Evolutionary conservation across 2,797 vertebrate species (phyloP), one percentile per base, ranked within the genome.

Genomic region (Propithecus deckenii): DNA sequence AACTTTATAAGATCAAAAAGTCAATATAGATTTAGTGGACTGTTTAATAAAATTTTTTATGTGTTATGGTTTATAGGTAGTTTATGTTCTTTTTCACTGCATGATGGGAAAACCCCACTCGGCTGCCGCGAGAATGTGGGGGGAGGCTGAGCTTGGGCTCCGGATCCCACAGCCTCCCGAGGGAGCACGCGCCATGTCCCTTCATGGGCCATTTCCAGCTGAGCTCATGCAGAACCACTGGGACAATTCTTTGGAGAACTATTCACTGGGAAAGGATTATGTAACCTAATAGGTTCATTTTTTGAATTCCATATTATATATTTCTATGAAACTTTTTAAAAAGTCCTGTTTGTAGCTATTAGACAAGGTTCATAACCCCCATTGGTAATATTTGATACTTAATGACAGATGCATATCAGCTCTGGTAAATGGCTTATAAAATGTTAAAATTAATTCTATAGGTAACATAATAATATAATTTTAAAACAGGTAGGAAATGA

Each of bases 131-230:
- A 79, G 15, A 30, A 35, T 25, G 1, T 83, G 30, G 43, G 18
- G 38, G 43, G 88, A 83, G 41, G 52, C 5, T 46, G 20, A 71
- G 43, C 4, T 65, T 71, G 72, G 28, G 43, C 86, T 67, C n/a
- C 59, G 43, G 72, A 59, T 81, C 59, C 63, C 6, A 0, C 0
- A 55, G 6, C 7, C 88, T 87, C 5, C 12, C 32, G 35, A 46
- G 79, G 18, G 32, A 2, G 23, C 1, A 0, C 0, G 32, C 35
- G 2, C 32, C 41, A 2, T 13, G 10, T 15, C 5, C 35, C 20
- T 28, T 7, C 7, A 41, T 22, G n/a, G 4, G 4, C 1, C 38
- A 88, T 52, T 88, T 95, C 52, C 71, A 92, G 9, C 15, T 4
- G 32, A 7, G 12, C 25, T 87, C 15, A 69, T 18, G 17, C 48